Conservation (phyloP, 2,113 vertebrate species). For the Oxygymnocypris stewartii region DNA sequence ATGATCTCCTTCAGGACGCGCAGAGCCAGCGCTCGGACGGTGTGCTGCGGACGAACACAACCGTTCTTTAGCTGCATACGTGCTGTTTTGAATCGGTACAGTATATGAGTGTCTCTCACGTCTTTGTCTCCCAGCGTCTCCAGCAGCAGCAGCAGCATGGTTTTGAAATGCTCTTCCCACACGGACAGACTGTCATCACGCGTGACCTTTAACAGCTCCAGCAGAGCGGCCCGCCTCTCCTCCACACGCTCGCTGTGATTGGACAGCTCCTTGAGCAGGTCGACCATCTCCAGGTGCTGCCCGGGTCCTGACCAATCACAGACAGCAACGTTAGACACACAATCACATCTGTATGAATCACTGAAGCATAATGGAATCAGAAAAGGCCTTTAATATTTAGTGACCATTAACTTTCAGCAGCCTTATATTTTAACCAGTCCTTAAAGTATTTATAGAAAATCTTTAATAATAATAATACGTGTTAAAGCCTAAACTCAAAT, state of each 20-base stretch:
- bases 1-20: constrained; percentile 87
- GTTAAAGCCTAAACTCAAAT: too few species aligned
- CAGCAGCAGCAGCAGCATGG: constrained; percentile 88
- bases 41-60: constrained; percentile 70
- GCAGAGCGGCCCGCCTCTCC: constrained; percentile 85
- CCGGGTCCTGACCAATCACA: constrained; percentile 61
- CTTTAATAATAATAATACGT: too few species aligned
- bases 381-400: background rate
- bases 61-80: background rate
- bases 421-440: too few species aligned
- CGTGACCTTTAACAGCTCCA: constrained; percentile 89
- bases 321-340: background rate
- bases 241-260: constrained; percentile 87
- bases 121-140: constrained; percentile 94
- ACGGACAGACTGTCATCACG: constrained; percentile 84
- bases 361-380: background rate
- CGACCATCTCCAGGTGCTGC: constrained; percentile 87
- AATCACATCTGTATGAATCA: background rate
- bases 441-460: too few species aligned
- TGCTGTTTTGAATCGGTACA: background rate
- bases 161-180: constrained; percentile 98
- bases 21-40: constrained; percentile 85
- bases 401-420: background rate
- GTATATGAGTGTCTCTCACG: constrained; percentile 63
- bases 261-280: constrained; percentile 90